Conservation (phyloP, 2,113 vertebrate genomes). For the Pelvicachromis taeniatus region DNA sequence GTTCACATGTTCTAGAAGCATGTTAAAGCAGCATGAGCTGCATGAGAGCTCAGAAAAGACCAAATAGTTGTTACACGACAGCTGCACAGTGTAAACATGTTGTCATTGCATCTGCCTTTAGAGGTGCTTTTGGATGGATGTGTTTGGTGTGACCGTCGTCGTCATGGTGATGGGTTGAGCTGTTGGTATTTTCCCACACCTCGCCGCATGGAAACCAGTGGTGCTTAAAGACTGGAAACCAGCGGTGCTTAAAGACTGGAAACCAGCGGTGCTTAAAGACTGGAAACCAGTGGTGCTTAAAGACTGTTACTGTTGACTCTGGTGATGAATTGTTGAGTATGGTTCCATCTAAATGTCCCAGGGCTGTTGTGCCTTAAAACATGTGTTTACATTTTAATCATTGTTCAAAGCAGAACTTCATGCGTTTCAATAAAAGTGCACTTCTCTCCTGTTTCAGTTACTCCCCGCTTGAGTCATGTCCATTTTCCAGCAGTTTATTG, state of each 20-base stretch:
- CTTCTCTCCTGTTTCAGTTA: not conserved
- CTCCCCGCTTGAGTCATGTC: not conserved
- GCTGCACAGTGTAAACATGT: not conserved
- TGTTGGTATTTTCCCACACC: not conserved
- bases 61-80: not conserved
- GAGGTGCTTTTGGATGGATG: not conserved
- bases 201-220: not conserved
- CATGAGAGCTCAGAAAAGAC: not conserved
- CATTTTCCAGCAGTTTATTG: conserved; percentile 10
- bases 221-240: not conserved
- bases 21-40: not conserved
- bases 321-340: not conserved
- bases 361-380: not conserved
- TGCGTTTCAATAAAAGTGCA: not conserved
- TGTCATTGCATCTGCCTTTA: not conserved
- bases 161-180: not conserved
- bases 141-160: not conserved
- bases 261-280: not conserved
- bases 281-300: not conserved
- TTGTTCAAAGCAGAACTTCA: conserved; percentile 19
- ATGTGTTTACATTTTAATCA: conserved; percentile 9
- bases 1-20: not conserved
- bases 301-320: not conserved
- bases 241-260: not conserved
- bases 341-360: not conserved